Evolutionary conservation across 2,888 invertebrate species (phyloP), one percentile per base, ranked within the genome.

Genomic region (Hirtodrosophila alboralis): DNA sequence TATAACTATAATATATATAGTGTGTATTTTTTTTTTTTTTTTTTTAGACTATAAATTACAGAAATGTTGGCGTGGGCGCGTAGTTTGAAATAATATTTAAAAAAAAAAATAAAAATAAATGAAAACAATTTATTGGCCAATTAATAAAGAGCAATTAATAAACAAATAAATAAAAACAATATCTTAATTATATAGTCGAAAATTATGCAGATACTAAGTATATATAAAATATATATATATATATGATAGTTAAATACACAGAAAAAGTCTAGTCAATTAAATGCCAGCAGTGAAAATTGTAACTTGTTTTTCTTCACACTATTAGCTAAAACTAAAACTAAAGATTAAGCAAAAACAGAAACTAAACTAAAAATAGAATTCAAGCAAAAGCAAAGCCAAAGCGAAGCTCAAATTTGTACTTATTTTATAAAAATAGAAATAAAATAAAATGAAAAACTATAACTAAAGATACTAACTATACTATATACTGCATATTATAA

Each of bases 201-300:
- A 49, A 70, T 65, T 48, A 74, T 57, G 48, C 45, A 52, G 51
- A 57, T 16, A 53, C 63, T 12, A 51, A 12, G 48, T 12, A 45
- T 41, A 51, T 8, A 49, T 4, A 23, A 6, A 8, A 6, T n/a
- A 23, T 4, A 3, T 6, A 23, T 4, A 18, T 5, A 23, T 8
- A 23, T 53, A 49, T 48, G 12, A 28, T 57, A 62, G 48, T 57
- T 47, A 40, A 59, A 52, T 44, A 48, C 43, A 49, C 44, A 51
- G 13, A 45, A 28, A 36, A 48, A 57, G 70, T 81, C 75, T 79
- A 79, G 83, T 83, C 79, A 79, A 79, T 83, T 79, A 79, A 83
- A 61, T n/a, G 57, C 57, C 78, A 53, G 14, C n/a, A n/a, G n/a
- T n/a, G 52, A 48, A 62, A 64, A 56, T 67, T 71, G 73, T 75